phyloP scores from a whole-genome alignment of 1,140 invertebrate genomes.

The Augochlora pura region DNA sequence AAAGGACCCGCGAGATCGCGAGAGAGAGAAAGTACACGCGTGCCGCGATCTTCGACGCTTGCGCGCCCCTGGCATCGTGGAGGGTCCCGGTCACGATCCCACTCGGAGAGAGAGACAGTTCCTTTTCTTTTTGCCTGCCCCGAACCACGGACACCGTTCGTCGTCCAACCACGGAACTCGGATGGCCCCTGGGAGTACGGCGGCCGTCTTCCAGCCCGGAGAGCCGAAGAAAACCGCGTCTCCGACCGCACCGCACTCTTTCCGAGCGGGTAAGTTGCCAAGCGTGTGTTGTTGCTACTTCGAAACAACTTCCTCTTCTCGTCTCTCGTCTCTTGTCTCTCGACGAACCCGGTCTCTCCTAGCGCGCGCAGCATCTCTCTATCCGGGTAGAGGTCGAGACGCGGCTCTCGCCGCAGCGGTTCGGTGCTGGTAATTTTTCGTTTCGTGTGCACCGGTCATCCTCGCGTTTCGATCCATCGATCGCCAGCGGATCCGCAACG shows the following conservation, averaged over 20 bases:
- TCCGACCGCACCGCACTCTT: constrained; percentile 26
- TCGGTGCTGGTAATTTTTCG: too few relatives aligned
- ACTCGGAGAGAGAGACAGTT: constrained; percentile 1
- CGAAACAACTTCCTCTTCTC: constrained; percentile 11
- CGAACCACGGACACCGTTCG: constrained; percentile 22
- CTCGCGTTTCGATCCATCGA: not conserved
- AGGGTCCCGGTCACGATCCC: too few relatives aligned
- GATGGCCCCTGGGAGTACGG: constrained; percentile 52
- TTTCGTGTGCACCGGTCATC: not conserved
- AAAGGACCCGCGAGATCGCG: not conserved
- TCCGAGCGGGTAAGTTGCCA: constrained; percentile 59
- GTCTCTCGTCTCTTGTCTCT: too few relatives aligned
- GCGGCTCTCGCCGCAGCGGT: too few relatives aligned
- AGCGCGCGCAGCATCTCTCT: too few relatives aligned
- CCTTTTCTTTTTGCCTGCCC: constrained; percentile 23
- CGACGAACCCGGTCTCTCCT: too few relatives aligned
- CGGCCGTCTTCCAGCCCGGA: constrained; percentile 7
- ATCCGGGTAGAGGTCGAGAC: too few relatives aligned
- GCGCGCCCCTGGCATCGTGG: constrained; percentile 8
- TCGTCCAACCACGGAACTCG: constrained; percentile 42
- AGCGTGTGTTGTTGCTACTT: constrained; percentile 49
- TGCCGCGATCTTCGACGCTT: constrained; percentile 53
- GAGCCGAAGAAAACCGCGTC: constrained; percentile 25
- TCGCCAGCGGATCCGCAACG: not conserved
- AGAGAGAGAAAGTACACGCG: not conserved